Evolutionary conservation across 1,140 invertebrate species (phyloP).

Genomic region (Helicorthomorpha holstii): DNA sequence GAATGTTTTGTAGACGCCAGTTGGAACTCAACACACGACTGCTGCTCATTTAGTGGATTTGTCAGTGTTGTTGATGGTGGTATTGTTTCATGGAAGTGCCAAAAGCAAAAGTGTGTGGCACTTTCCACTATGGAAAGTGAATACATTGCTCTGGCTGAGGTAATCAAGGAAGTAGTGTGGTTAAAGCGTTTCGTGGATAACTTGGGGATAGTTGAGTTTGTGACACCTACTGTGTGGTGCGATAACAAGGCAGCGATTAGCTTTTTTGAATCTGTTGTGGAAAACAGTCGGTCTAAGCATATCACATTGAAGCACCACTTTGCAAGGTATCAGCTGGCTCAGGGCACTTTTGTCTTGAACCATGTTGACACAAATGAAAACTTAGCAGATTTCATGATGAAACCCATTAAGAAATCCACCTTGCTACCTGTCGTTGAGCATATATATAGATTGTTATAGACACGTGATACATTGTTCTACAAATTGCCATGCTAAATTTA

Average conservation of each 20-base stretch:
- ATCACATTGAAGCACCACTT: neutral
- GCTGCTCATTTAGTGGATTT: conserved; percentile 13
- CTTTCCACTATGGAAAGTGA: conserved; percentile 19
- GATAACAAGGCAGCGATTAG: conserved; percentile 1
- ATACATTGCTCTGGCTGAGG: conserved; percentile 16
- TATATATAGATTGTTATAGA: neutral
- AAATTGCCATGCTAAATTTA: neutral
- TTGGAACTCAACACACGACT: conserved; percentile 4
- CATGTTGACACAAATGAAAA: conserved; percentile 1
- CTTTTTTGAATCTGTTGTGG: neutral
- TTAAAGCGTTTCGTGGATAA: neutral
- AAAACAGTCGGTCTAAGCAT: neutral
- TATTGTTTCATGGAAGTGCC: conserved; percentile 13
- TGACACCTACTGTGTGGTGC: neutral
- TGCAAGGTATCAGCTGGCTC: neutral
- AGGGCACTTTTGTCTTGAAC: neutral
- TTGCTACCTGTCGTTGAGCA: neutral
- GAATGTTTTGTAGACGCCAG: neutral
- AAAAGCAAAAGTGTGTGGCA: conserved; percentile 15
- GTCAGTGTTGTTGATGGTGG: conserved; percentile 9
- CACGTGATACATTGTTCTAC: neutral
- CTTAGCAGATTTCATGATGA: neutral
- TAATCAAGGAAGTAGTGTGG: conserved; percentile 15
- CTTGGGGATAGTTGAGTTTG: neutral
- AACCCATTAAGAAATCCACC: neutral